Percentiles rank a stretch among this genome's conserved stretches.
Conservation (phyloP, 2,113 vertebrate species). For the Stomatorhinus ivindoensis region DNA sequence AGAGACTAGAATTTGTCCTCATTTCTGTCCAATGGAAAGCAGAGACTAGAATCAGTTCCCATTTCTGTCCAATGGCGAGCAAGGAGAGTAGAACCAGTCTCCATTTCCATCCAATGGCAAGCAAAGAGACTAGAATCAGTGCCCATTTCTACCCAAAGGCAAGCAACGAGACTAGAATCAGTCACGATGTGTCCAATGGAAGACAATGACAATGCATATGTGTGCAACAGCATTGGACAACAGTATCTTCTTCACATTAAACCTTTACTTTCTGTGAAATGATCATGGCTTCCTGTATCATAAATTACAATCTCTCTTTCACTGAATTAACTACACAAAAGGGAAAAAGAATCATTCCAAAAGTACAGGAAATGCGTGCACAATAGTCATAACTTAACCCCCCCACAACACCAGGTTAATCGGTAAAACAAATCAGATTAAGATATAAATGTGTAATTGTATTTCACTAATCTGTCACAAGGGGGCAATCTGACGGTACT, state of each 20-base stretch:
- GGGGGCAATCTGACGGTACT: constrained; percentile 24
- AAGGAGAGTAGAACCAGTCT: constrained; percentile 55
- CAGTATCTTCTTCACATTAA: not conserved
- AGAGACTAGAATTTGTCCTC: constrained; percentile 58
- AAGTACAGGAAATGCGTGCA: constrained; percentile 28
- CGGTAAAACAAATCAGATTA: not conserved
- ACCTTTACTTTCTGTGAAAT: constrained; percentile 30
- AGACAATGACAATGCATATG: constrained; percentile 22
- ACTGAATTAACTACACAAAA: constrained; percentile 8
- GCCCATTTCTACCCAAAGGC: constrained; percentile 52
- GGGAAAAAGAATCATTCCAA: constrained; percentile 12
- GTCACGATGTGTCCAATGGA: constrained; percentile 64
- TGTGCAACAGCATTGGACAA: not conserved
- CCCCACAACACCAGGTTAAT: constrained; percentile 9
- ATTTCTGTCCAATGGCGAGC: constrained; percentile 45
- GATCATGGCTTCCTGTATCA: constrained; percentile 32
- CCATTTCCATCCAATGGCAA: constrained; percentile 62
- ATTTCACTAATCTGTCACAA: constrained; percentile 25
- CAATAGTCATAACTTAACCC: constrained; percentile 14
- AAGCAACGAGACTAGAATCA: constrained; percentile 50
- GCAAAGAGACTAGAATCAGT: constrained; percentile 52
- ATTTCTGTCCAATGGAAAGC: constrained; percentile 45
- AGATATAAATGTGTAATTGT: constrained; percentile 8
- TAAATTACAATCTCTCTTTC: constrained; percentile 21
- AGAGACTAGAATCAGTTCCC: constrained; percentile 58